phyloP scores from a whole-genome alignment of 2,797 vertebrate genomes.

The Coranthus polyacanthus region DNA sequence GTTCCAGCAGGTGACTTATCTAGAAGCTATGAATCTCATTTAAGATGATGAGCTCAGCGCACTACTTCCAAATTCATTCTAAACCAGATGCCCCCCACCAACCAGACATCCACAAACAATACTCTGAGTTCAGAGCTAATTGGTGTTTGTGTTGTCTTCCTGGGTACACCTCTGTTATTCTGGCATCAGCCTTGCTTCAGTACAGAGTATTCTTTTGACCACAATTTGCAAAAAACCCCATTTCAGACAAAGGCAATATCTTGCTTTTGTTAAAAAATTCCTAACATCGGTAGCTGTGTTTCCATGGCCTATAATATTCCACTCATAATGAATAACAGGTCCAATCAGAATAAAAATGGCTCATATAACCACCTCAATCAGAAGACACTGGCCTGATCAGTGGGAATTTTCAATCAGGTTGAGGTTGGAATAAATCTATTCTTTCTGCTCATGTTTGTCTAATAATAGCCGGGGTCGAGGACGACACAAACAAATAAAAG shows the following conservation, averaged over 20 bases:
- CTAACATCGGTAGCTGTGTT: background rate
- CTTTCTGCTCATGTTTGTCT: too few relatives aligned
- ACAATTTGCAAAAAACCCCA: background rate
- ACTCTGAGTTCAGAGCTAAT: conserved; percentile 60
- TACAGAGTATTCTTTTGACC: conserved; percentile 13
- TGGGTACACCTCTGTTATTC: conserved; percentile 44
- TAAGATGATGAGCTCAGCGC: conserved; percentile 16
- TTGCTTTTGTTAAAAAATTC: background rate
- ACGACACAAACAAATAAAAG: too few relatives aligned
- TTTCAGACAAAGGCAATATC: conserved; percentile 9
- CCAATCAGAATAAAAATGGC: too few relatives aligned
- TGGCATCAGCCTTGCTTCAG: conserved; percentile 30
- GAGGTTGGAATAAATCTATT: too few relatives aligned
- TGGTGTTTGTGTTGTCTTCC: conserved; percentile 64
- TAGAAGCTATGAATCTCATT: conserved; percentile 21
- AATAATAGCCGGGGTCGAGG: too few relatives aligned
- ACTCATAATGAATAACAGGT: too few relatives aligned
- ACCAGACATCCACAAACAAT: conserved; percentile 46
- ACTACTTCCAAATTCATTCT: conserved; percentile 21
- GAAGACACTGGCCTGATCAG: too few relatives aligned
- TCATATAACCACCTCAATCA: too few relatives aligned
- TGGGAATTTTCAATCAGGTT: too few relatives aligned
- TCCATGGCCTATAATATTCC: too few relatives aligned
- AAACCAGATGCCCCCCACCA: conserved; percentile 59
- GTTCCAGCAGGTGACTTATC: conserved; percentile 16